Base-by-base conservation (phyloP, 2,888 invertebrate species). In the Agrotis puta region DNA sequence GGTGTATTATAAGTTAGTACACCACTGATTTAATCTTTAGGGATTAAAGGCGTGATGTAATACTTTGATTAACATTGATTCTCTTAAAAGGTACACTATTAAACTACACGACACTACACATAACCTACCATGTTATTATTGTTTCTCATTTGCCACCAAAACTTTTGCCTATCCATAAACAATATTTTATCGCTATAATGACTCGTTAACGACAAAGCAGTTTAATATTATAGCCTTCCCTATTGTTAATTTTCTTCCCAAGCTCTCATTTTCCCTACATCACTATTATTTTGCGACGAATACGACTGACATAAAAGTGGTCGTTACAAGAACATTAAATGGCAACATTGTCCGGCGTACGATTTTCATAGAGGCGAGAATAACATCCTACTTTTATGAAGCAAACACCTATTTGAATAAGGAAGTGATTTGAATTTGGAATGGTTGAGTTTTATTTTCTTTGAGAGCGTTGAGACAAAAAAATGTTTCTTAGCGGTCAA, bases 291-390 rank as follows among this genome's bases (percentile, higher is more conserved):
- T 83, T 47, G 64, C 70, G 51, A 68, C 61, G 67, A 85, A 77
- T 69, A 85, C 65, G 63, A 61, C 72, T 63, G 65, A 74, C 81
- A 86, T 84, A 83, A 85, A 85, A 86, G 74, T 72, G 77, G 74
- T 72, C 74, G 75, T 86, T 84, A 85, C 68, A 69, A 56, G 64
- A 72, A 57, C 75, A 84, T 86, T 83, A 84, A 84, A 84, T 71
- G 72, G 58, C 74, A 68, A 76, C 71, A 63, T 71, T 74, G 79
- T 79, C 73, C 68, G 64, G 48, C 64, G 33, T 78, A 78, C 72
- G 74, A 79, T 80, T 79, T 78, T 72, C 84, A 79, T 80, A 74
- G 74, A 81, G 79, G 69, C 47, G 74, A 59, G 61, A 85, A 76
- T 80, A 82, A 74, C 59, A 72, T 82, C 67, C 64, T 75, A 76